phyloP scores from a whole-genome alignment of 2,113 vertebrate species.

The Campylomormyrus numenius region DNA sequence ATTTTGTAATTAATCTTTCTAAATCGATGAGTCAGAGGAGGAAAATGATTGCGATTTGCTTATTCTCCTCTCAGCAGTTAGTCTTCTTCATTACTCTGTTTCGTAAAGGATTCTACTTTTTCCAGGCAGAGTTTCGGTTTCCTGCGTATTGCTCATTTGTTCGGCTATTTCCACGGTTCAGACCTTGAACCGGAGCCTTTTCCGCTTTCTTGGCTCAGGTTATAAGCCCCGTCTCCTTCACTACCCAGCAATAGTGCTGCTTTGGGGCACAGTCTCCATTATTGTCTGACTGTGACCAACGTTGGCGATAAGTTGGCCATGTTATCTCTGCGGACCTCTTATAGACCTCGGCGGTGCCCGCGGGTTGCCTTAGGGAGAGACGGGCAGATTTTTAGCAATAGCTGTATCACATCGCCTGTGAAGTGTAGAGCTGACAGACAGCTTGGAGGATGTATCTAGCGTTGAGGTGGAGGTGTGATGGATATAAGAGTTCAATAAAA shows the following conservation, averaged over 20 bases:
- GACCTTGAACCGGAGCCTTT: neutral
- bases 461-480: neutral
- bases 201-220: neutral
- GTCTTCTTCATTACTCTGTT: neutral
- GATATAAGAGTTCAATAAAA: neutral
- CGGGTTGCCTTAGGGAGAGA: neutral
- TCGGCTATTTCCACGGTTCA: neutral
- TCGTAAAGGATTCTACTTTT: neutral
- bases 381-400: neutral
- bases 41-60: neutral
- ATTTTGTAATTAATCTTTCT: slow-evolving; percentile 17
- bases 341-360: neutral
- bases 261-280: neutral
- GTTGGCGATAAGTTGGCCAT: neutral
- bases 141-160: neutral
- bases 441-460: neutral
- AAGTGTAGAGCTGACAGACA: neutral
- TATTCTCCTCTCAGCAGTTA: neutral
- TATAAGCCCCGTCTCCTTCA: neutral
- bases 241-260: neutral
- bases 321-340: neutral
- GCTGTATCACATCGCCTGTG: neutral
- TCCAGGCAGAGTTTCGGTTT: neutral
- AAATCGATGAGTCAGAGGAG: slow-evolving; percentile 14
- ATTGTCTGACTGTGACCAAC: neutral